These are phyloP conservation scores for Pseudopodoces humilis DNA, from an alignment of 2,113 vertebrate species.

Conservation along the genomic window DNA sequence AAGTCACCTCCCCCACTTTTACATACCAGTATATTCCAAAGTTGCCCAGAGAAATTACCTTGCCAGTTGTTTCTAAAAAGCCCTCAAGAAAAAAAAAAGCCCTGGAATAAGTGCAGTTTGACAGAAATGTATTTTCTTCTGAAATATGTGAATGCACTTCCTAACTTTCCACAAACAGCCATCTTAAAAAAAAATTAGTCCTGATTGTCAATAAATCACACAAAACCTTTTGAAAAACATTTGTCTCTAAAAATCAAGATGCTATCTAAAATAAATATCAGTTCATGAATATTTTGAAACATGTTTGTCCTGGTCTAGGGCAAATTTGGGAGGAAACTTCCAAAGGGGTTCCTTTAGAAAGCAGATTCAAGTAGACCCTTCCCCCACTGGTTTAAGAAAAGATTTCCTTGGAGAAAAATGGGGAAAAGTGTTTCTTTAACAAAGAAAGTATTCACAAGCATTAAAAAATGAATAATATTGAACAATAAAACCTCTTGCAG, in stretches of 20 bases:
- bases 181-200: not conserved
- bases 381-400: not conserved
- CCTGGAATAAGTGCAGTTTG: not conserved
- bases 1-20: not conserved
- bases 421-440: not conserved
- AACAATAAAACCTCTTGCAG: not conserved
- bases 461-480: not conserved
- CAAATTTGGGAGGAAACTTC: not conserved
- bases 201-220: not conserved
- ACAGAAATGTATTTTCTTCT: not conserved
- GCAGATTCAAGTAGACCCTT: not conserved
- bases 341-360: not conserved
- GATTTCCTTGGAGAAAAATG: not conserved
- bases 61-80: not conserved
- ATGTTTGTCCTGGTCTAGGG: not conserved
- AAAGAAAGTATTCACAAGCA: not conserved
- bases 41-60: not conserved
- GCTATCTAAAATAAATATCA: not conserved
- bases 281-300: not conserved
- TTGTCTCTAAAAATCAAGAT: not conserved
- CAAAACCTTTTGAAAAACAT: not conserved
- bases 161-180: not conserved
- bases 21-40: not conserved
- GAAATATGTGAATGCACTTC: rapidly evolving
- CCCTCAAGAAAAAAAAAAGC: not conserved